A percentile compares a stretch with the other conserved stretches of the same genome.
phyloP scores from a whole-genome alignment of 2,797 vertebrate genomes.

The Galago senegalensis region DNA sequence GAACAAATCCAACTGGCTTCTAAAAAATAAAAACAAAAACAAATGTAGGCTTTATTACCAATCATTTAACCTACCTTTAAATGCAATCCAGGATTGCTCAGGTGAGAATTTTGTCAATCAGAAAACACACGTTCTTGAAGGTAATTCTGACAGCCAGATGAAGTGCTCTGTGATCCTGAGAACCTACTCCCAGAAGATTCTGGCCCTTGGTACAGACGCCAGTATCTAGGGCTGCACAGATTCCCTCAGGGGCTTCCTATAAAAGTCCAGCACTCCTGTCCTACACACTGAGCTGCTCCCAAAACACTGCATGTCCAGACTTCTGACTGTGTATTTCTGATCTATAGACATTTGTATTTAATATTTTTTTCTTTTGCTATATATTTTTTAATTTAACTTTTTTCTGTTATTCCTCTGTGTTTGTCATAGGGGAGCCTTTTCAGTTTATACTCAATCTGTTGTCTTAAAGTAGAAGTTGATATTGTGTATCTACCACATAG shows the following conservation, averaged over 20 bases:
- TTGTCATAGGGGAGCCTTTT: neutral
- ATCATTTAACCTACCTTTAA: neutral
- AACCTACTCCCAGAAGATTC: neutral
- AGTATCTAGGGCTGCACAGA: neutral
- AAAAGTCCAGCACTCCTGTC: neutral
- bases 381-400: neutral
- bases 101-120: neutral
- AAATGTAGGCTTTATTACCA: neutral
- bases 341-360: neutral
- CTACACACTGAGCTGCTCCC: neutral
- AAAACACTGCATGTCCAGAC: neutral
- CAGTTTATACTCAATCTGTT: neutral
- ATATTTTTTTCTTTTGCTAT: neutral
- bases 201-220: neutral
- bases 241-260: rapidly evolving
- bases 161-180: neutral
- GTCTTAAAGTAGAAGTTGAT: neutral
- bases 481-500: neutral
- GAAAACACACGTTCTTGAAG: neutral
- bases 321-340: neutral
- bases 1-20: neutral
- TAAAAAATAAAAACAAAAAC: neutral
- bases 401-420: neutral
- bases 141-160: neutral
- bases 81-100: neutral